These are phyloP conservation scores for Lasius platythorax DNA, from an alignment of 2,888 invertebrate species.

Conservation along the genomic window DNA sequence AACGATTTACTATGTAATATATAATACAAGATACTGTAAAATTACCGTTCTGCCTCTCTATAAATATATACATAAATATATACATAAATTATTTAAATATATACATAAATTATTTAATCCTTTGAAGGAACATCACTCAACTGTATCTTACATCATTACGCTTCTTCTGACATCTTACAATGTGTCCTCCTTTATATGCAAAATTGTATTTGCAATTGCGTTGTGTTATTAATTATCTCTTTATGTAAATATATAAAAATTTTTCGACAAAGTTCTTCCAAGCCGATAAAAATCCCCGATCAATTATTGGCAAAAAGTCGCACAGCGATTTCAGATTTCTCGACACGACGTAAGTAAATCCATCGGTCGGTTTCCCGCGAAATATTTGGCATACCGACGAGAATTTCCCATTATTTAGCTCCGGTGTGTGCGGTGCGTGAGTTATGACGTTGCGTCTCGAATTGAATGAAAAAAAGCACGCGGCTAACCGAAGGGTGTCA, in stretches of 20 bases:
- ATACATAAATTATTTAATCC: background rate
- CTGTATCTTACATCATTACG: background rate
- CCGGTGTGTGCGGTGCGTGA: background rate
- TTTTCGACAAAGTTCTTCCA: background rate
- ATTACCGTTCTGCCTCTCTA: background rate
- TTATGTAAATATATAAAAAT: background rate
- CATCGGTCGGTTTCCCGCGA: background rate
- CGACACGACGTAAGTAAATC: background rate
- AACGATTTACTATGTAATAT: background rate
- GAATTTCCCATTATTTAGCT: slow-evolving; percentile 3
- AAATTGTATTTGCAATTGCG: background rate
- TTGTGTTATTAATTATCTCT: background rate
- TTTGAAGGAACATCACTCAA: background rate
- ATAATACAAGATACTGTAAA: background rate
- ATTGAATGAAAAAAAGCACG: background rate
- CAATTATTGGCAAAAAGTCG: background rate
- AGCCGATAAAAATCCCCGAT: background rate
- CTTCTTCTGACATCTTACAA: background rate
- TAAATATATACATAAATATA: background rate
- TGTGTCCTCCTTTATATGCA: background rate
- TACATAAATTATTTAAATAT: background rate
- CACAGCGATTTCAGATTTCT: background rate
- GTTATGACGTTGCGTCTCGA: background rate
- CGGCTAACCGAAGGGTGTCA: slow-evolving; percentile 30
- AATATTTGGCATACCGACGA: background rate